Evolutionary conservation across 2,797 vertebrate species (phyloP).

Genomic region (Pangasius larnaudii): DNA sequence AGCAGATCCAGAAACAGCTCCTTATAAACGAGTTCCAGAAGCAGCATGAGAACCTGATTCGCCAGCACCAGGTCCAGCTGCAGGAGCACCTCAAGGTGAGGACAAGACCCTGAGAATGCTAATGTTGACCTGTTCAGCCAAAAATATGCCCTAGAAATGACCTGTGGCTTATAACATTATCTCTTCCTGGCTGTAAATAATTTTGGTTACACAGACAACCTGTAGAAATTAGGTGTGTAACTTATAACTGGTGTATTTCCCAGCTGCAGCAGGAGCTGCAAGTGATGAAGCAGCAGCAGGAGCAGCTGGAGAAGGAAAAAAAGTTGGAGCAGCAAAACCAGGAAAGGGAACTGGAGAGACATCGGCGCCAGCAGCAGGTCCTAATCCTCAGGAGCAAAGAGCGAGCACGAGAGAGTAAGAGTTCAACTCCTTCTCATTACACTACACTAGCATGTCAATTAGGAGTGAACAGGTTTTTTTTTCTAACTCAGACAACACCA

Average conservation of each 20-base stretch:
- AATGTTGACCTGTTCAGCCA: background rate
- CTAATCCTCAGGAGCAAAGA: conserved; percentile 89
- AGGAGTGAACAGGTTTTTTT: background rate
- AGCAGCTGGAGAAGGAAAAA: conserved; percentile 94
- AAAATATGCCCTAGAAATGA: background rate
- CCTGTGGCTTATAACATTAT: background rate
- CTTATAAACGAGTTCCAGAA: conserved; percentile 99
- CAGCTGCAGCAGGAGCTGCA: conserved; percentile 99
- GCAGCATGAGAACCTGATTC: conserved; percentile 95
- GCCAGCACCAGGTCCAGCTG: conserved; percentile 97
- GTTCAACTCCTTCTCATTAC: conserved; percentile 52
- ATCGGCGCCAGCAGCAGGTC: conserved; percentile 90
- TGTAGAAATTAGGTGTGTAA: background rate
- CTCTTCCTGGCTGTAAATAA: background rate
- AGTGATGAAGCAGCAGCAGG: conserved; percentile 96
- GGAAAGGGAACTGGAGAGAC: conserved; percentile 94
- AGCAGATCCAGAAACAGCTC: conserved; percentile 98
- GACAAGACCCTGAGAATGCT: background rate
- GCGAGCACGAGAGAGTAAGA: conserved; percentile 95
- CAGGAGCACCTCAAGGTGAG: conserved; percentile 99
- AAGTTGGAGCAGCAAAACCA: conserved; percentile 94
- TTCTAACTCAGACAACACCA: background rate
- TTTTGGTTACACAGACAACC: background rate
- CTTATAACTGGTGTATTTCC: conserved; percentile 47
- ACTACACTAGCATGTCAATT: conserved; percentile 55